Percentiles rank a stretch among this genome's conserved stretches.
Conservation (phyloP, 1,140 invertebrate species). For the Maniola jurtina region DNA sequence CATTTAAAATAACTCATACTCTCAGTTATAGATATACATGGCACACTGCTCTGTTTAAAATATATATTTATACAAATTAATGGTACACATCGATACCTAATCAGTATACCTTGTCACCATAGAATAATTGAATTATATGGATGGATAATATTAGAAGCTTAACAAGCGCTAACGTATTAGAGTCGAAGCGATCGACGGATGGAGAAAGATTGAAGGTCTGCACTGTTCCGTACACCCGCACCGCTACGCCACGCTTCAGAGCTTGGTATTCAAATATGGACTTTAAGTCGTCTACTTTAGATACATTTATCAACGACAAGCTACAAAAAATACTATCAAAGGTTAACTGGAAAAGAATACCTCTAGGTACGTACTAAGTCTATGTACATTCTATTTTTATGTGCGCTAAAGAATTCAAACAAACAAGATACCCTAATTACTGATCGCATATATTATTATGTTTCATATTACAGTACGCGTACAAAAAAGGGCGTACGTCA, state of each 20-base stretch:
- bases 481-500: too few relatives aligned
- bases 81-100: constrained; percentile 62
- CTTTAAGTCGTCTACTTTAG: background rate
- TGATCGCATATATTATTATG: too few relatives aligned
- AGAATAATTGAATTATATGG: constrained; percentile 78
- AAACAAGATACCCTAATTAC: too few relatives aligned
- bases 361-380: too few relatives aligned
- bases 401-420: too few relatives aligned
- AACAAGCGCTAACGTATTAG: constrained; percentile 63
- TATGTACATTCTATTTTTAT: too few relatives aligned
- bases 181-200: constrained; percentile 62
- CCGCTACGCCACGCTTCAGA: too few relatives aligned
- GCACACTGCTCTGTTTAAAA: constrained; percentile 72
- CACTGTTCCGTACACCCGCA: background rate
- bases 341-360: too few relatives aligned
- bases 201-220: constrained; percentile 40
- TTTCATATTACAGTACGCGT: too few relatives aligned
- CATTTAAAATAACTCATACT: constrained; percentile 75
- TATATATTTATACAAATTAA: constrained; percentile 67
- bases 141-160: constrained; percentile 77
- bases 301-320: too few relatives aligned
- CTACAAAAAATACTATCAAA: too few relatives aligned
- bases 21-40: constrained; percentile 75
- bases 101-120: constrained; percentile 76
- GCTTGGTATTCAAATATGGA: background rate